Evolutionary conservation across 1,140 invertebrate species (phyloP).

Genomic region (Pinna nobilis): DNA sequence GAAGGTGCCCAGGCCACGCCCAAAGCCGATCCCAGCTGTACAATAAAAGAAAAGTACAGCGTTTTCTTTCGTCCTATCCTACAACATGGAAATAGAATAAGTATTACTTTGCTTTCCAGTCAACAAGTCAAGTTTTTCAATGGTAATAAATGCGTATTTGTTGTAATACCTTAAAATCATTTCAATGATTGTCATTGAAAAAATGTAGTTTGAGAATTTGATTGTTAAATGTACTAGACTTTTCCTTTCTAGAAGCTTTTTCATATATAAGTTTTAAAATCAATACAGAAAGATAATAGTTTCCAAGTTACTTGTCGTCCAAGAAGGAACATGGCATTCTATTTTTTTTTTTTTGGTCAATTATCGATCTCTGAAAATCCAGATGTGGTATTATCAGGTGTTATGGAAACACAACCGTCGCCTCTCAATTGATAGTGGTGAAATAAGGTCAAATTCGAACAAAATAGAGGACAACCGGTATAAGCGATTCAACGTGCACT

Average conservation of each 20-base stretch:
- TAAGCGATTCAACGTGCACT: not conserved
- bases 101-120: not conserved
- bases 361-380: too few species aligned
- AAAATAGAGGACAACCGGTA: not conserved
- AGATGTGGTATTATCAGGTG: too few species aligned
- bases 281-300: too few species aligned
- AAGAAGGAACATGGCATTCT: too few species aligned
- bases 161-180: not conserved
- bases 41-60: slow-evolving; percentile 17
- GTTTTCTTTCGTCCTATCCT: slow-evolving; percentile 45
- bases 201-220: too few species aligned
- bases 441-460: not conserved
- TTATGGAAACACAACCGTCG: too few species aligned
- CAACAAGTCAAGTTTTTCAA: not conserved
- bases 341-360: too few species aligned
- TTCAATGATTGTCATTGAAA: not conserved
- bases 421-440: too few species aligned
- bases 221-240: not conserved
- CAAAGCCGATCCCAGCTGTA: slow-evolving; percentile 5
- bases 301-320: too few species aligned
- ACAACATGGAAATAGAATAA: slow-evolving; percentile 7
- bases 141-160: not conserved
- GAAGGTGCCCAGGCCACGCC: slow-evolving; percentile 22
- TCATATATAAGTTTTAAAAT: too few species aligned
- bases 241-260: not conserved